These are phyloP conservation scores for Microplitis demolitor DNA, from an alignment of 1,140 invertebrate genomes.

Conservation along the genomic window DNA sequence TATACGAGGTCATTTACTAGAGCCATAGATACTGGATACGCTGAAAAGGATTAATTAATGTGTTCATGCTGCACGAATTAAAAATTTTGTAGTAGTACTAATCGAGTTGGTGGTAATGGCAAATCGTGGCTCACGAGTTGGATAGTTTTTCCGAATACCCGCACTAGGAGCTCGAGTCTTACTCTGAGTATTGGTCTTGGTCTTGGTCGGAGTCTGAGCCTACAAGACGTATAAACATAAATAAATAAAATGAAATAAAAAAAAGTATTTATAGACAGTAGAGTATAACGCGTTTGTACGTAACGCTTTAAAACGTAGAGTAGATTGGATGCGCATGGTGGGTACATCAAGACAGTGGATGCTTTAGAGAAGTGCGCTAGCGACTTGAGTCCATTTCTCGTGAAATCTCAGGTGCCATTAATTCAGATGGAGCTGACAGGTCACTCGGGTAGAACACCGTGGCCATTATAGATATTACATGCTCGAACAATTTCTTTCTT, in stretches of 20 bases:
- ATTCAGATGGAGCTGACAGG: slow-evolving; percentile 36
- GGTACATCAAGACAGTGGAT: not conserved
- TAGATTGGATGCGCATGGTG: not conserved
- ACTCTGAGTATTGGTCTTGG: too few relatives aligned
- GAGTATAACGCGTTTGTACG: not conserved
- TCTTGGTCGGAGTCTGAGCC: too few relatives aligned
- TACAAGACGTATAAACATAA: not conserved
- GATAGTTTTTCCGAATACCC: not conserved
- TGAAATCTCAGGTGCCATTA: slow-evolving; percentile 39
- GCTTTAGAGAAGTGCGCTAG: too few relatives aligned
- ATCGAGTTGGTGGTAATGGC: slow-evolving; percentile 2
- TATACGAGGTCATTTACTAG: too few relatives aligned
- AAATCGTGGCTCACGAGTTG: slow-evolving; percentile 6
- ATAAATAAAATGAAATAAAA: not conserved
- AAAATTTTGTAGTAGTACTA: not conserved
- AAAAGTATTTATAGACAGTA: not conserved
- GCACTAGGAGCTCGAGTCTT: too few relatives aligned
- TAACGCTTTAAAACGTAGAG: not conserved
- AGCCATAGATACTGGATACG: not conserved
- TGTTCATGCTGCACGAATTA: slow-evolving; percentile 3
- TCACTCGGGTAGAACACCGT: slow-evolving; percentile 35
- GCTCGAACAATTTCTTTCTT: slow-evolving; percentile 28
- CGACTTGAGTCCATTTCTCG: slow-evolving; percentile 17
- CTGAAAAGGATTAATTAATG: not conserved
- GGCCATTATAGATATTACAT: slow-evolving; percentile 40